Conservation (phyloP, 2,888 invertebrate species). For the Tenthredo livida region DNA sequence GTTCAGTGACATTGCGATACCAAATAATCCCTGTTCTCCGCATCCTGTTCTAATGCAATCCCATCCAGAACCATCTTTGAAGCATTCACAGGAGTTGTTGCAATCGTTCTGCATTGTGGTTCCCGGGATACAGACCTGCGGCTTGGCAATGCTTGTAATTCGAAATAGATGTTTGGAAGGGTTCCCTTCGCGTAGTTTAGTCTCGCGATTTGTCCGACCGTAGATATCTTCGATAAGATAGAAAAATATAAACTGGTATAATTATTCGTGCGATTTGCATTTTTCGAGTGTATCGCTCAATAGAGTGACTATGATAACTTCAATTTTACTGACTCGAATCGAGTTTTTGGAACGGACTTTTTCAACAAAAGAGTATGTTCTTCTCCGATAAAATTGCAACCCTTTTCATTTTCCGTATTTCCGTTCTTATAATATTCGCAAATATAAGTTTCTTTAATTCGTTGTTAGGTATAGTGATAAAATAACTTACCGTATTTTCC, state of each 20-base stretch:
- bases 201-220: not conserved
- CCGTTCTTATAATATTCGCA: not conserved
- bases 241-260: not conserved
- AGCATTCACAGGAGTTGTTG: slow-evolving; percentile 79
- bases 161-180: slow-evolving; percentile 42
- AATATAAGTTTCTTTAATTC: not conserved
- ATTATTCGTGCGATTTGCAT: not conserved
- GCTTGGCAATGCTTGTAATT: slow-evolving; percentile 27
- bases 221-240: not conserved
- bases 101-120: slow-evolving; percentile 79
- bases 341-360: not conserved
- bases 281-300: not conserved
- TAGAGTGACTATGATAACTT: not conserved
- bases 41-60: slow-evolving; percentile 80
- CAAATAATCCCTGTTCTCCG: slow-evolving; percentile 62
- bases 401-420: not conserved
- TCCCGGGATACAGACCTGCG: slow-evolving; percentile 77
- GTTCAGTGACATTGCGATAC: no score
- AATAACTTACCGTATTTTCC: not conserved
- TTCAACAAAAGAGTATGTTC: not conserved
- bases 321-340: not conserved
- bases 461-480: not conserved
- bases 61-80: slow-evolving; percentile 77
- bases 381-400: not conserved
- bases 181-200: not conserved